Evolutionary conservation across 2,888 invertebrate species (phyloP), one percentile per base, ranked within the genome.

Genomic region (Hirtodrosophila confusa): DNA sequence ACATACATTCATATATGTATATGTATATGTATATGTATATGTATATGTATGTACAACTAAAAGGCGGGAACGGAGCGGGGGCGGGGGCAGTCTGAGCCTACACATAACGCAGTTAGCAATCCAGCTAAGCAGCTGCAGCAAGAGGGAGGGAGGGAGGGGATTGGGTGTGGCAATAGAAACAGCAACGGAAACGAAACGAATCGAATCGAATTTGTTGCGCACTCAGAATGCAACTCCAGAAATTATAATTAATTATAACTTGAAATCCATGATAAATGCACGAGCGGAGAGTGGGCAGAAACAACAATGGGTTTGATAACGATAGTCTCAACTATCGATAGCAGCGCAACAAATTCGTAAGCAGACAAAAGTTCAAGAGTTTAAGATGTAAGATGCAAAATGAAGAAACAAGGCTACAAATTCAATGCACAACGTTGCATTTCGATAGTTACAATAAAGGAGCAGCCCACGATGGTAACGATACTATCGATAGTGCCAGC

Each of bases 171-270:
- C 51, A 37, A 54, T 44, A 35, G 35, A 54, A 54, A 44, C 24
- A 39, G 35, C 55, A 47, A 41, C 40, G 36, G 39, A 45, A 53
- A 45, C 31, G n/a, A 57, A 63, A 58, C 63, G 63, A 63, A 17
- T 17, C 17, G 27, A 27, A 27, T 27, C 27, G 27, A 27, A 5
- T 64, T 64, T 40, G 41, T 40, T 47, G 35, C 39, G 17, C 4
- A 36, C 43, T 31, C 12, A 44, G 11, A 43, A n/a, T 37, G 33
- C 56, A 40, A 23, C 50, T 43, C 27, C 6, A 27, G 39, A 31
- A 41, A 9, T 17, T n/a, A 40, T 49, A n/a, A 37, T 27, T 27
- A 27, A 27, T 2, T 3, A 27, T 27, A 4, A 27, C 6, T 27
- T 27, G 0, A 6, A 27, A 27, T 5, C 27, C 4, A 27, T 27